Percentiles rank a stretch among this genome's conserved stretches.
Evolutionary conservation across 1,140 invertebrate species (phyloP).

Genomic region (Anastatus disparis): DNA sequence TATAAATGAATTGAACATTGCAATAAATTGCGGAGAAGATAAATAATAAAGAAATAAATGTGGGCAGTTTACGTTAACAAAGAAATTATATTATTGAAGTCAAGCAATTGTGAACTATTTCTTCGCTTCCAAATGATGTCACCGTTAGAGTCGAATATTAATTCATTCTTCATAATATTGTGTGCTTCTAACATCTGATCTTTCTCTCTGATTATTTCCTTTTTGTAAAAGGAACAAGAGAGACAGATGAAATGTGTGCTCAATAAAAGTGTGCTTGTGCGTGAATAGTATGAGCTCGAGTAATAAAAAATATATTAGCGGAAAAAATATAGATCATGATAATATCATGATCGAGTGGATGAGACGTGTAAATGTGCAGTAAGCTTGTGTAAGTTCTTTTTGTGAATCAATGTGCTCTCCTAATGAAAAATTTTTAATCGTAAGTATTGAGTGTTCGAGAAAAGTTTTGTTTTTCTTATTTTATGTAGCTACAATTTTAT

Average conservation of each 20-base stretch:
- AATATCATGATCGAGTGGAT: not conserved
- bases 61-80: not conserved
- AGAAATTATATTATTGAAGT: conserved; percentile 22
- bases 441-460: conserved; percentile 14
- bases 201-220: conserved; percentile 3
- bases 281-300: not conserved
- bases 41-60: not conserved
- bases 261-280: conserved; percentile 6
- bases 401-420: conserved; percentile 15
- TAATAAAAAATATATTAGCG: conserved; percentile 4
- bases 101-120: conserved; percentile 30
- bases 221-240: not conserved
- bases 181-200: conserved; percentile 27
- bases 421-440: conserved; percentile 6
- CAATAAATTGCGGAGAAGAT: not conserved
- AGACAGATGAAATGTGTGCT: not conserved
- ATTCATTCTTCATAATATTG: conserved; percentile 24
- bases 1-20: not conserved
- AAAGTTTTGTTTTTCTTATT: too few relatives aligned
- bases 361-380: not conserved
- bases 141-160: conserved; percentile 1
- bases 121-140: conserved; percentile 26
- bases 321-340: not conserved
- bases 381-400: conserved; percentile 1
- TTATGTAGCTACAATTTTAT: too few relatives aligned